Percentiles rank a stretch among this genome's conserved stretches.
These are phyloP conservation scores for Macquaria australasica DNA, from an alignment of 2,113 vertebrate genomes.

Conservation along the genomic window DNA sequence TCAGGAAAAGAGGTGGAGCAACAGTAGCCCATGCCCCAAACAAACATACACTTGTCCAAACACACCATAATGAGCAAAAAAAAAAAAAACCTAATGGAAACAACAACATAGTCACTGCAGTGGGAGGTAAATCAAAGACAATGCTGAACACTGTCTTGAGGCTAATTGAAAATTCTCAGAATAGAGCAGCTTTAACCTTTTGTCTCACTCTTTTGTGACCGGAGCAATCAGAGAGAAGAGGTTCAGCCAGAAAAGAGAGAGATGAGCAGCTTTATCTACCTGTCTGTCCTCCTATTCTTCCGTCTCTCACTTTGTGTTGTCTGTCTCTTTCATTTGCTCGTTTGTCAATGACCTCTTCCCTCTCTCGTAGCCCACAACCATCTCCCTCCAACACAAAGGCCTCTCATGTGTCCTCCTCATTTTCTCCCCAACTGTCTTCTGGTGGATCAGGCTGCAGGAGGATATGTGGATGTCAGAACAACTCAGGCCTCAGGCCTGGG, in stretches of 20 bases:
- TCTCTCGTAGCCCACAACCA: neutral
- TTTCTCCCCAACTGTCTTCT: constrained; percentile 11
- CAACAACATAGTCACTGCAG: constrained; percentile 1
- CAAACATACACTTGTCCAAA: constrained; percentile 24
- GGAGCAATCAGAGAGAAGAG: constrained; percentile 26
- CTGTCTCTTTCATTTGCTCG: constrained; percentile 23
- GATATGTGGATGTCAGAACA: constrained; percentile 31
- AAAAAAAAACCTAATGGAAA: constrained; percentile 17
- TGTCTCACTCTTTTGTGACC: constrained; percentile 48
- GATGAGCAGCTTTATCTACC: constrained; percentile 28
- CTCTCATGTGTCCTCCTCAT: constrained; percentile 12
- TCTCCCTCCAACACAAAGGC: constrained; percentile 20
- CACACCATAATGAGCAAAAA: constrained; percentile 37
- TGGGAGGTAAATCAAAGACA: constrained; percentile 40
- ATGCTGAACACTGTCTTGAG: constrained; percentile 16
- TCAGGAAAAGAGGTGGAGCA: constrained; percentile 63
- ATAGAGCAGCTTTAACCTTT: constrained; percentile 58
- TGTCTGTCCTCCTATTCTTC: neutral
- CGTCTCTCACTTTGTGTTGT: constrained; percentile 6
- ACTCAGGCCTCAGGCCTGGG: constrained; percentile 27
- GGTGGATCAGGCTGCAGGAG: constrained; percentile 18
- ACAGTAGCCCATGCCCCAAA: constrained; percentile 14
- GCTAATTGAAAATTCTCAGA: constrained; percentile 52
- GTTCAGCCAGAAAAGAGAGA: neutral
- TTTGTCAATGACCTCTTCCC: constrained; percentile 45